phyloP scores from a whole-genome alignment of 2,888 invertebrate genomes.

The Hydroisotoma schaefferi region DNA sequence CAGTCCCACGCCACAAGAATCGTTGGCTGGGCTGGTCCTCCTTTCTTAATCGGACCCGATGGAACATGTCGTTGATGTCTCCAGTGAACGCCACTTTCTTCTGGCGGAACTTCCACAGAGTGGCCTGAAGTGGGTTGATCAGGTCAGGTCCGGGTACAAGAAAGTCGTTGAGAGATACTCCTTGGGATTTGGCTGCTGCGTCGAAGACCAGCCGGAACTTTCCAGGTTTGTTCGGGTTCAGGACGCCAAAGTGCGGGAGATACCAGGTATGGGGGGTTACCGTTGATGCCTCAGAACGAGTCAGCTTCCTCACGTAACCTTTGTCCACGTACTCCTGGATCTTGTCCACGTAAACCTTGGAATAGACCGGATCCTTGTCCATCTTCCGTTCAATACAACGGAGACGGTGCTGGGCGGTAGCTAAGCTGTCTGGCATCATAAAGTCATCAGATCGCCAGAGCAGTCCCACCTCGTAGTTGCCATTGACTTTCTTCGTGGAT shows the following conservation, averaged over 20 bases:
- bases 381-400: conserved; percentile 5
- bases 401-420: not conserved
- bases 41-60: not conserved
- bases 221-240: conserved; percentile 35
- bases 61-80: too few species aligned
- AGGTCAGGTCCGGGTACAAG: conserved; percentile 30
- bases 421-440: not conserved
- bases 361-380: conserved; percentile 5
- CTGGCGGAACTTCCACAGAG: conserved; percentile 19
- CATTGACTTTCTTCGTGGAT: not conserved
- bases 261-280: conserved; percentile 18
- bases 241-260: conserved; percentile 38
- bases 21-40: conserved; percentile 7
- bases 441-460: not conserved
- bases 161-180: conserved; percentile 28
- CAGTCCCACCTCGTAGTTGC: not conserved
- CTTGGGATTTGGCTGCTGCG: too few species aligned
- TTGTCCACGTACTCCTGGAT: conserved; percentile 13
- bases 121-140: not conserved
- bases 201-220: conserved; percentile 38
- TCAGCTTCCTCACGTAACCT: conserved; percentile 15
- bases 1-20: conserved; percentile 9
- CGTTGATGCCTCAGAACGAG: not conserved
- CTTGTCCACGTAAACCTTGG: conserved; percentile 7
- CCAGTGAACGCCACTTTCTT: too few species aligned